Base-by-base conservation (phyloP, 92 coral and sea anemone genomes). In the Phenganax stokvisi region DNA sequence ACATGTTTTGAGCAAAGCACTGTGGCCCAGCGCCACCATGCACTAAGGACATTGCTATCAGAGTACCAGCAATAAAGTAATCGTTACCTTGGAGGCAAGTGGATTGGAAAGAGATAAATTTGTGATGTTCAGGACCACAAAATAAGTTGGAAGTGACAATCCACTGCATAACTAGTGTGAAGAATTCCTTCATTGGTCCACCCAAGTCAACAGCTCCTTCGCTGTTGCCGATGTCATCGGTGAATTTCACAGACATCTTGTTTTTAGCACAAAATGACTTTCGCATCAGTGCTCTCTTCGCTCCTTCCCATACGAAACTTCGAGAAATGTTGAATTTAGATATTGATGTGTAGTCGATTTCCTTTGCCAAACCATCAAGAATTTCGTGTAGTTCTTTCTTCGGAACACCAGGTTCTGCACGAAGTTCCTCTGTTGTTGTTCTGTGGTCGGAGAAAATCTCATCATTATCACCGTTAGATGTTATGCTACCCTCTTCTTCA, bases 221-320 rank as follows among this genome's bases (percentile, higher is more conserved):
- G 20, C 73, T 68, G 73, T 68, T 68, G 6, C 73, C 73, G 3
- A 68, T 44, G 58, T 81, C 85, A 31, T 81, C 85, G 28, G 85
- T 82, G 58, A 82, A 82, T 82, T 82, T 72, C 10, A 82, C 85
- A 0, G 85, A 72, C 15, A 82, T 20, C 51, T 82, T 82, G 72
- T 72, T 72, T 20, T 60, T 61, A 16, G 80, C 56, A 27, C 56
- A 57, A 72, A 82, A 82, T 17, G 80, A 82, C 30, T 82, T 82
- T 12, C 88, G 84, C 59, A 83, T 56, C 15, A 87, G 68, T 77
- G 88, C 92, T 72, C 90, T 80, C 79, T 87, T 87, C 56, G 88
- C 83, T 74, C 92, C 92, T 76, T 89, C 92, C 88, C 91, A 89
- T 56, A 89, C 56, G 79, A 76, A 89, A 76, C 76, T 86, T 56